Evolutionary conservation across 2,797 vertebrate species (phyloP).

Genomic region (Liasis olivaceus): DNA sequence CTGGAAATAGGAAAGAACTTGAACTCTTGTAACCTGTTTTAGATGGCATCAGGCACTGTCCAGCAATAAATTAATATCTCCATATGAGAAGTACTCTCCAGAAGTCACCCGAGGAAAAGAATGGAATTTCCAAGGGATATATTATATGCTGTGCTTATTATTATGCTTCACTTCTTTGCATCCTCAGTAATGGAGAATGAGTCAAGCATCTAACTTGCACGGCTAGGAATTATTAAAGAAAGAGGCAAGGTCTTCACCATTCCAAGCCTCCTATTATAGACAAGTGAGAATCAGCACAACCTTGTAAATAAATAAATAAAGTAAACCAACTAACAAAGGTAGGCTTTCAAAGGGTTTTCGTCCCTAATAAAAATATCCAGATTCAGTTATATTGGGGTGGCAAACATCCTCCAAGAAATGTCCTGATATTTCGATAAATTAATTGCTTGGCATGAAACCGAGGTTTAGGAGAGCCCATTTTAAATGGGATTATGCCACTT

Average conservation of each 20-base stretch:
- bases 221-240: slow-evolving; percentile 12
- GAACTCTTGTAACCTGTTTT: slow-evolving; percentile 42
- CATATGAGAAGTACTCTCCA: neutral
- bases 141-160: slow-evolving; percentile 9
- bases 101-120: slow-evolving; percentile 4
- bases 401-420: neutral
- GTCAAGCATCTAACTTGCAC: neutral
- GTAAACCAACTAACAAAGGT: accelerated
- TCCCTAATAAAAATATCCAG: neutral
- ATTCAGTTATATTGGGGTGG: neutral
- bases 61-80: slow-evolving; percentile 33
- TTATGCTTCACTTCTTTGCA: slow-evolving; percentile 22
- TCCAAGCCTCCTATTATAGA: slow-evolving; percentile 5
- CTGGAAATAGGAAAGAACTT: slow-evolving; percentile 35
- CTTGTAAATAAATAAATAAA: neutral
- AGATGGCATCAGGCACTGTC: slow-evolving; percentile 19
- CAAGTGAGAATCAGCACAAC: neutral
- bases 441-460: neutral
- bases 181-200: slow-evolving; percentile 16
- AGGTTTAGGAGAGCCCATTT: neutral
- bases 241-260: neutral
- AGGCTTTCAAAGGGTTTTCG: accelerated
- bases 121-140: slow-evolving; percentile 5
- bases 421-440: neutral
- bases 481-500: neutral